Percentiles rank a stretch among this genome's conserved stretches.
Evolutionary conservation across 2,113 vertebrate genomes (phyloP).

Genomic region (Synodontis membranacea): DNA sequence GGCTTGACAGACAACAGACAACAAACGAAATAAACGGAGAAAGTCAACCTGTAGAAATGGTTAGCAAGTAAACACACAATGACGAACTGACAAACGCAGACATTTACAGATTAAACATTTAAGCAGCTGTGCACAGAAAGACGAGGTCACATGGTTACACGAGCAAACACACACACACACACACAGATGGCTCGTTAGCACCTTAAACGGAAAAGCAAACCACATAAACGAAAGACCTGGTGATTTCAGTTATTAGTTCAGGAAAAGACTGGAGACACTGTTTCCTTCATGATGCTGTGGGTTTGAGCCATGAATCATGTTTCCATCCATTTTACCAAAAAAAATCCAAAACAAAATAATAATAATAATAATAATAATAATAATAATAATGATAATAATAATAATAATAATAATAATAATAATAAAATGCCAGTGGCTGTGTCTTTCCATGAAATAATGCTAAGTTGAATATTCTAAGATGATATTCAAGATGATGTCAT

Average conservation of each 20-base stretch:
- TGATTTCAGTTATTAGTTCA: constrained; percentile 54
- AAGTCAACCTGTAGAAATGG: neutral
- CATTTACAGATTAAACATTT: constrained; percentile 32
- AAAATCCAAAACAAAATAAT: neutral
- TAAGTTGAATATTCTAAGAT: neutral
- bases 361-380: no score
- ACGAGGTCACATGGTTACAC: constrained; percentile 54
- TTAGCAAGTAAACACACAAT: constrained; percentile 35
- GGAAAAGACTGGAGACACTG: constrained; percentile 57
- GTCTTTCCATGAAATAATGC: neutral
- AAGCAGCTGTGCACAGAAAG: constrained; percentile 47
- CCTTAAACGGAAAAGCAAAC: constrained; percentile 27
- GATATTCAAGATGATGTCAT: neutral
- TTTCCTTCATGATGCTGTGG: constrained; percentile 24
- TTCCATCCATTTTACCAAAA: neutral
- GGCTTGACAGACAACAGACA: neutral
- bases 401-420: no score
- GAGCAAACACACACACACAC: constrained; percentile 35
- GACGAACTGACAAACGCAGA: neutral
- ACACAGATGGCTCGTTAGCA: constrained; percentile 13
- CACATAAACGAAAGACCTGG: neutral
- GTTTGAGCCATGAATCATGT: neutral
- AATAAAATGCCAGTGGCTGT: neutral
- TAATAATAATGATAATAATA: no score
- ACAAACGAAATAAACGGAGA: neutral